These are phyloP conservation scores for Aphaenogaster ashmeadi DNA, from an alignment of 1,140 invertebrate genomes.

Conservation along the genomic window DNA sequence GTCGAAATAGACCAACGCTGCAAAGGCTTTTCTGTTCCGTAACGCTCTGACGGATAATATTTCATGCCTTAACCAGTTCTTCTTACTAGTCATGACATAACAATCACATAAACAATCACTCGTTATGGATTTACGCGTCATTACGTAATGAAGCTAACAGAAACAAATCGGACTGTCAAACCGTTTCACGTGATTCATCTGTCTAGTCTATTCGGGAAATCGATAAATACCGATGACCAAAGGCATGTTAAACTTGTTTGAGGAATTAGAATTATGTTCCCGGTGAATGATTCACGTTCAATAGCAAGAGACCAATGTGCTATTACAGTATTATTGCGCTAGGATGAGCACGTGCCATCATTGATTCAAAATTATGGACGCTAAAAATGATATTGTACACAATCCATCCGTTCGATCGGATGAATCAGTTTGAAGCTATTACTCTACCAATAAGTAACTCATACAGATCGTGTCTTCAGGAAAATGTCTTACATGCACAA, in stretches of 20 bases:
- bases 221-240: constrained; percentile 34
- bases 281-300: constrained; percentile 11
- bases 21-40: constrained; percentile 6
- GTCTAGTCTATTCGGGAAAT: constrained; percentile 12
- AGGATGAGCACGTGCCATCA: background rate
- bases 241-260: constrained; percentile 29
- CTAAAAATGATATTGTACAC: background rate
- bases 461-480: background rate
- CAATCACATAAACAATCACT: constrained; percentile 24
- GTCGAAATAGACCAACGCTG: background rate
- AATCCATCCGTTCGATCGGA: background rate
- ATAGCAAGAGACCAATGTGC: background rate
- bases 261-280: background rate
- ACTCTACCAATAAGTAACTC: background rate
- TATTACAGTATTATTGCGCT: constrained; percentile 16
- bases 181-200: constrained; percentile 13
- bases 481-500: background rate
- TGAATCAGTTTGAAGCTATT: background rate
- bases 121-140: constrained; percentile 13
- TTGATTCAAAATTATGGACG: background rate
- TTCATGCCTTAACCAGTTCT: constrained; percentile 16
- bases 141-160: constrained; percentile 25
- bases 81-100: constrained; percentile 45
- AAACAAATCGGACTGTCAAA: constrained; percentile 42
- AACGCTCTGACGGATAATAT: constrained; percentile 23